Evolutionary conservation across 92 coral and sea anemone genomes (phyloP).

Genomic region (Phenganax subtilis): DNA sequence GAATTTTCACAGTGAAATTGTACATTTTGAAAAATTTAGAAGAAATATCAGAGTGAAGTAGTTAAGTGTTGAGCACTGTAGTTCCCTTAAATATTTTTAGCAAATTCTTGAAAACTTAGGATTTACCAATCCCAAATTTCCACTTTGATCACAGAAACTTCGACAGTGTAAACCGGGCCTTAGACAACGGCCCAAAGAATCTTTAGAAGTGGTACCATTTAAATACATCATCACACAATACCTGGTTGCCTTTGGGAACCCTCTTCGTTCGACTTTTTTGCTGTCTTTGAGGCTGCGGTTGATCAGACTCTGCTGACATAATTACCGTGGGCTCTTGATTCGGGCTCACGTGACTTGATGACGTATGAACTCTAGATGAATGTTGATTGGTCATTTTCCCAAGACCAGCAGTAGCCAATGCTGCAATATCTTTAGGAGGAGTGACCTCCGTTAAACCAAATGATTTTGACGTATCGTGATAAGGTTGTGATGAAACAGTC

Average conservation of each 20-base stretch:
- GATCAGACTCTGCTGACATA: not conserved
- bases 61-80: no score
- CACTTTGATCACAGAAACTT: no score
- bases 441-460: not conserved
- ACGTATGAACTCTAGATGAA: not conserved
- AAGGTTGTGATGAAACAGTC: not conserved
- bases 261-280: conserved; percentile 28
- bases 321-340: not conserved
- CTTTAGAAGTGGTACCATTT: not conserved
- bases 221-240: not conserved
- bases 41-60: no score
- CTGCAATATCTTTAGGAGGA: not conserved
- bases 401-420: not conserved
- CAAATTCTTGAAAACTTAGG: no score
- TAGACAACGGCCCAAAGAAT: not conserved
- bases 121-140: no score
- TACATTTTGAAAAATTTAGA: no score
- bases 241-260: conserved; percentile 27
- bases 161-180: no score
- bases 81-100: no score
- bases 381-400: not conserved
- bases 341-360: not conserved
- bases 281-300: conserved; percentile 38
- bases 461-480: not conserved
- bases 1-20: no score